Conservation (phyloP, 1,140 invertebrate species). For the Amphibalanus amphitrite region DNA sequence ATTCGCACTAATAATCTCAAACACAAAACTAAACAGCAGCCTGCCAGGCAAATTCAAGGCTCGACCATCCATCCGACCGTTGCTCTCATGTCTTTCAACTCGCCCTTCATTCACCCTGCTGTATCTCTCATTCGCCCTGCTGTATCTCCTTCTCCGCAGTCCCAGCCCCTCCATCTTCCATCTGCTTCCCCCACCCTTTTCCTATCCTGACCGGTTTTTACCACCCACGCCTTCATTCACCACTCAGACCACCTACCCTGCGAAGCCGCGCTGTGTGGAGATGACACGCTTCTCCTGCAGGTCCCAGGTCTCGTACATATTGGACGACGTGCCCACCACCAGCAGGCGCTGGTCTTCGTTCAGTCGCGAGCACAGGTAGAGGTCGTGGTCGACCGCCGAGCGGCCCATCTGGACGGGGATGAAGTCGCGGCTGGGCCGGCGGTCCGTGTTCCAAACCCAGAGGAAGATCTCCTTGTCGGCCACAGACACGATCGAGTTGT, state of each 20-base stretch:
- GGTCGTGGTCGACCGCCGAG: neutral
- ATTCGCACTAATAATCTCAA: too few relatives aligned
- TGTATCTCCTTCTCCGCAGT: too few relatives aligned
- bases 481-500: neutral
- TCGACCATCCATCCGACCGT: too few relatives aligned
- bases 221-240: too few relatives aligned
- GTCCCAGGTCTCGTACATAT: constrained; percentile 5
- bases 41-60: too few relatives aligned
- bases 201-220: too few relatives aligned
- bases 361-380: neutral
- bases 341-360: neutral
- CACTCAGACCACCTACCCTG: neutral
- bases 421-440: neutral
- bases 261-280: neutral
- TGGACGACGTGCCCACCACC: neutral
- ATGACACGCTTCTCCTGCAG: neutral
- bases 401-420: neutral
- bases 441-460: neutral
- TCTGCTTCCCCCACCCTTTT: too few relatives aligned
- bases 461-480: neutral
- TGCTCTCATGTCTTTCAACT: too few relatives aligned
- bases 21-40: too few relatives aligned
- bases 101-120: too few relatives aligned
- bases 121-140: too few relatives aligned
- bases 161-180: too few relatives aligned